A percentile compares a stretch with the other conserved stretches of the same genome.
These are phyloP conservation scores for Toxotes chatareus DNA, from an alignment of 2,113 vertebrate species.

Conservation along the genomic window DNA sequence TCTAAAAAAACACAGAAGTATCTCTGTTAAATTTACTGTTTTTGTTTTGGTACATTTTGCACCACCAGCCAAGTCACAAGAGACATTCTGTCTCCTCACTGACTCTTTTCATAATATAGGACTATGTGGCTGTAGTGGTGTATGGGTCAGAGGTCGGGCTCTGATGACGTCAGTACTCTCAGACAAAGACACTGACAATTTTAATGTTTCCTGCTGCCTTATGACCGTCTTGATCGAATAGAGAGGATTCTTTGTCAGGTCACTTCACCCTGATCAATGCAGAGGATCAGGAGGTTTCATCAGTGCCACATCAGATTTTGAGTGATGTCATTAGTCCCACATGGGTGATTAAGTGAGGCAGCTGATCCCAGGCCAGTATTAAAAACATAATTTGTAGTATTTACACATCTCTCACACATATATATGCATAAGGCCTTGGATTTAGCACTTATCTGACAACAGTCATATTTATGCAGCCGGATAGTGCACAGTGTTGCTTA, in stretches of 20 bases:
- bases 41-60: constrained; percentile 20
- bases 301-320: constrained; percentile 38
- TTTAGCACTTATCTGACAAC: background rate
- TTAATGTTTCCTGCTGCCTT: constrained; percentile 46
- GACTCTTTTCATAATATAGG: constrained; percentile 19
- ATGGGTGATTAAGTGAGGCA: constrained; percentile 15
- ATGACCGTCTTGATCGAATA: background rate
- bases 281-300: constrained; percentile 41
- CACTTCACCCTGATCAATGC: background rate
- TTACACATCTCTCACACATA: background rate
- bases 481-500: no score
- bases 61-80: constrained; percentile 30
- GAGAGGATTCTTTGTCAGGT: constrained; percentile 51
- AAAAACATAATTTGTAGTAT: constrained; percentile 6
- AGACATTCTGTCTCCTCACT: constrained; percentile 12
- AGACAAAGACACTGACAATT: constrained; percentile 7
- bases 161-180: constrained; percentile 28
- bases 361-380: constrained; percentile 34
- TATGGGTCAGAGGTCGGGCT: constrained; percentile 26
- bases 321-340: constrained; percentile 39
- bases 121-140: constrained; percentile 13
- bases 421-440: background rate
- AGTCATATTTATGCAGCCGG: background rate
- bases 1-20: constrained; percentile 3
- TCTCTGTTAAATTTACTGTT: background rate